Base-by-base conservation (phyloP, 2,113 vertebrate genomes). In the Apistogramma diplotaenia region DNA sequence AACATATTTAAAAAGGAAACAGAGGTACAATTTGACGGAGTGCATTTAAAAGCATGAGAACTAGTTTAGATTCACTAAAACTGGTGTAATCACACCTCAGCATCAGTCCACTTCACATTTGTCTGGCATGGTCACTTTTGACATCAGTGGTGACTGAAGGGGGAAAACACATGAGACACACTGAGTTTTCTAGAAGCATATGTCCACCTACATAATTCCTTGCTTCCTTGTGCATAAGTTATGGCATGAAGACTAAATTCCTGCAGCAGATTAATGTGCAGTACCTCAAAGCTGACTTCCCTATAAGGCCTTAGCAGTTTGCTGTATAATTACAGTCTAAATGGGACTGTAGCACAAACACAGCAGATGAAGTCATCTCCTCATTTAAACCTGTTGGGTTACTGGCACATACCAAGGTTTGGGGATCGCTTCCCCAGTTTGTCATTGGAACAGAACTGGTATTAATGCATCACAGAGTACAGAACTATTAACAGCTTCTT, bases 181-280 rank as follows among this genome's bases (percentile, higher is more conserved):
- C 57, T 21, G 55, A 23, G 21, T 59, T 55, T 56, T 74, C 70
- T 71, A 25, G 16, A 77, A 61, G 35, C 79, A 29, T 35, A 81
- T 71, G 56, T 83, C 81, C 37, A 51, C 54, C 72, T 59, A 77
- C 46, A 33, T 76, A 76, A 85, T 78, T 82, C 73, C 33, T 46
- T 25, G n/a, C 80, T 73, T 85, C 59, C 72, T 71, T 81, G 87
- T 83, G 73, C 56, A 27, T 74, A 79, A 57, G 33, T 82, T 78
- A 62, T 33, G 18, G 77, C 78, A 62, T 53, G 78, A 87, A 77
- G 76, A 78, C 55, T 35, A 80, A 74, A 93, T 88, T 92, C 87
- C 90, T 88, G 84, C 6, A 25, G 46, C 31, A 76, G 85, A 92
- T 92, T 92, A 90, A 92, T 83, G 89, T 91, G 92, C 81, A 92